Conservation (phyloP, 2,797 vertebrate species). For the Rhabdophis nuchalis region DNA sequence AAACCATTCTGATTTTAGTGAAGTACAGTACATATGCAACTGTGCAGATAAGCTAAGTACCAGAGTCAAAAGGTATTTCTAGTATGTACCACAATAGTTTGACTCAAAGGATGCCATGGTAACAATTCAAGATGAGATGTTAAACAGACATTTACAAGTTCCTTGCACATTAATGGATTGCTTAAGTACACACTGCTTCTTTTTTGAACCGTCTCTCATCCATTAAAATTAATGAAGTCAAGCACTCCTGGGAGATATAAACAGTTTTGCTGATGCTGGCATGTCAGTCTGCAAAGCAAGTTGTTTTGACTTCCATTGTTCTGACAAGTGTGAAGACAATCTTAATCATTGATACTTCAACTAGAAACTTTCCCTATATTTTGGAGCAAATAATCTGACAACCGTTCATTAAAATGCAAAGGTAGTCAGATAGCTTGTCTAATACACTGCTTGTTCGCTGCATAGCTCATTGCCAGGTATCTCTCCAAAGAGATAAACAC, state of each 20-base stretch:
- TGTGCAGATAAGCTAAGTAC: not conserved
- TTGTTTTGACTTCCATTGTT: slow-evolving; percentile 1
- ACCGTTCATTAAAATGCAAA: not conserved
- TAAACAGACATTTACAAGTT: not conserved
- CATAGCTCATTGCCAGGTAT: not conserved
- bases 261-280: not conserved
- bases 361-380: not conserved
- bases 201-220: not conserved
- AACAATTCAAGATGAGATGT: not conserved
- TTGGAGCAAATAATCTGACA: slow-evolving; percentile 9
- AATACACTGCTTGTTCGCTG: not conserved
- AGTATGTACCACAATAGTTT: not conserved
- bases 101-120: not conserved
- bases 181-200: not conserved
- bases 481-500: not conserved
- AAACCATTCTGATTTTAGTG: not conserved
- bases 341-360: not conserved
- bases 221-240: not conserved
- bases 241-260: not conserved
- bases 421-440: not conserved
- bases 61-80: not conserved
- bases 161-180: not conserved
- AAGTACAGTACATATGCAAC: not conserved
- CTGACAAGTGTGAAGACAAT: not conserved
- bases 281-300: not conserved